phyloP scores from a whole-genome alignment of 2,888 invertebrate genomes.

The Pseudococcus viburni region DNA sequence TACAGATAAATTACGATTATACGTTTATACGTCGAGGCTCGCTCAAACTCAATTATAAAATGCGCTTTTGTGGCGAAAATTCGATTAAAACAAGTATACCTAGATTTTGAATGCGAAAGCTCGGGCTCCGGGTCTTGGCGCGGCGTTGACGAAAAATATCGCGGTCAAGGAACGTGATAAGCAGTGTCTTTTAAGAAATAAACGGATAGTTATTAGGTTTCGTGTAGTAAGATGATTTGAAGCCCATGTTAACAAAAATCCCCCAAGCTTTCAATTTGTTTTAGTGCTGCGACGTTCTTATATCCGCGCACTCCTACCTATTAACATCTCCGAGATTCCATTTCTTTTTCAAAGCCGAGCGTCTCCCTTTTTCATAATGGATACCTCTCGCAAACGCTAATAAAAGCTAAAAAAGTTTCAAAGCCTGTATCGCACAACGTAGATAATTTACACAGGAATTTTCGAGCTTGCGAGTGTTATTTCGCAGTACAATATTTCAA shows the following conservation, averaged over 20 bases:
- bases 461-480: background rate
- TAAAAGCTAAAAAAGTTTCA: background rate
- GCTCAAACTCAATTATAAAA: slow-evolving; percentile 14
- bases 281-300: slow-evolving; percentile 40
- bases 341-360: slow-evolving; percentile 2
- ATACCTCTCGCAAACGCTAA: background rate
- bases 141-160: slow-evolving; percentile 29
- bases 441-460: slow-evolving; percentile 2
- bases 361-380: background rate
- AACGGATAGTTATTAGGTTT: slow-evolving; percentile 55
- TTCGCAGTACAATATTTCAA: background rate
- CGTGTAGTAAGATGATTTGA: slow-evolving; percentile 40
- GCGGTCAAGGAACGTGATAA: slow-evolving; percentile 14
- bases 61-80: slow-evolving; percentile 10
- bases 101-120: slow-evolving; percentile 3
- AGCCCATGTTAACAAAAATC: slow-evolving; percentile 50
- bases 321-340: slow-evolving; percentile 8
- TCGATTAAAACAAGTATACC: background rate
- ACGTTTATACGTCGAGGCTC: slow-evolving; percentile 22
- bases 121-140: background rate
- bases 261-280: slow-evolving; percentile 53
- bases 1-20: slow-evolving; percentile 36
- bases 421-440: background rate
- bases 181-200: slow-evolving; percentile 50
- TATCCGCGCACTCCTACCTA: background rate